Evolutionary conservation across 2,113 vertebrate species (phyloP).

Genomic region (Albula goreensis): DNA sequence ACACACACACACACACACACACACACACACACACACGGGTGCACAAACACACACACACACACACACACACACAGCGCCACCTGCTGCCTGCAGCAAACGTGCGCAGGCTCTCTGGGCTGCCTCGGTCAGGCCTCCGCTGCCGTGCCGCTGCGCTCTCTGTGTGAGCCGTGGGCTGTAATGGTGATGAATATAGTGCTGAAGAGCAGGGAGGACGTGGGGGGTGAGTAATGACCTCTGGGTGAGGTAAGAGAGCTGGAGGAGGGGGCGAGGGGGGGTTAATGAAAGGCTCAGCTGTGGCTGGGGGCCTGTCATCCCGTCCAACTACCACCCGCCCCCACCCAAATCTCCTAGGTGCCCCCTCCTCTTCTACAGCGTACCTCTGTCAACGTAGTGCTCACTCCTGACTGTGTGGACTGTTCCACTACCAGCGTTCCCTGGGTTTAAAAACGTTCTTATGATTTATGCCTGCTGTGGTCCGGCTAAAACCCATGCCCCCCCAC

Average conservation of each 20-base stretch:
- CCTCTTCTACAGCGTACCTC: background rate
- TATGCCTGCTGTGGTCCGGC: background rate
- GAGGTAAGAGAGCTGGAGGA: slow-evolving; percentile 33
- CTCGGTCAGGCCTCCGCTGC: background rate
- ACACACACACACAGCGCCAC: background rate
- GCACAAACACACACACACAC: background rate
- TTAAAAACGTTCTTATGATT: background rate
- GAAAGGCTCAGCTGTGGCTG: slow-evolving; percentile 12
- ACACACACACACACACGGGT: background rate
- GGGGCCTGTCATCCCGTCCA: slow-evolving; percentile 38
- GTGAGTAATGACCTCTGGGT: slow-evolving; percentile 12
- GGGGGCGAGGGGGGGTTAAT: slow-evolving; percentile 43
- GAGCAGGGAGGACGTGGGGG: background rate
- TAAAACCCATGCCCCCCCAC: background rate
- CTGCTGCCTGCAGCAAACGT: background rate
- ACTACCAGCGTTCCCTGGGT: background rate
- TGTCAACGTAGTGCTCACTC: background rate
- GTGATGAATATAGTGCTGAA: background rate
- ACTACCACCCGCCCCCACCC: background rate
- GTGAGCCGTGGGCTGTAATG: background rate
- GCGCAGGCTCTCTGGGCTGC: background rate
- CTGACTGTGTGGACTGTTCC: slow-evolving; percentile 17
- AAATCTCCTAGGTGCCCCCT: background rate
- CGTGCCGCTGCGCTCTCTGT: background rate
- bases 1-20: background rate